Evolutionary conservation across 1,140 invertebrate species (phyloP).

Genomic region (Bombus terrestris): DNA sequence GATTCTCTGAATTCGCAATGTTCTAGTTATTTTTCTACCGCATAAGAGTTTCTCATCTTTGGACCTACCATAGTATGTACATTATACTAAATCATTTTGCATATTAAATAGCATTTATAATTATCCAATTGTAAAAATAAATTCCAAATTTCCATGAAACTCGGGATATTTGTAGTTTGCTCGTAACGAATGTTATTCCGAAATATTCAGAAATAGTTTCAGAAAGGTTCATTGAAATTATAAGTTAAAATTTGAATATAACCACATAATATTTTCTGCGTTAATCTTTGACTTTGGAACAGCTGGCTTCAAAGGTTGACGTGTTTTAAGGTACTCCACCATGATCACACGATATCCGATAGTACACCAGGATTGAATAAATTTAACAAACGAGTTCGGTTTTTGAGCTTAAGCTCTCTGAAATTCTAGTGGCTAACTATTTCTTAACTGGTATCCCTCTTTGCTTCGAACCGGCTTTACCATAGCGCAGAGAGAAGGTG

Average conservation of each 20-base stretch:
- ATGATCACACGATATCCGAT: background rate
- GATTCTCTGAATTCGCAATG: too few species aligned
- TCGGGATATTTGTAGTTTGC: background rate
- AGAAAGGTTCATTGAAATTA: background rate
- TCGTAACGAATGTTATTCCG: background rate
- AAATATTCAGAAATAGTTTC: background rate
- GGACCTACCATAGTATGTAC: too few species aligned
- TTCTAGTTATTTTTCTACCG: too few species aligned
- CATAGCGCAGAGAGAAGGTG: background rate
- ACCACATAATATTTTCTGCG: background rate
- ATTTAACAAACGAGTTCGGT: background rate
- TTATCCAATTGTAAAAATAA: too few species aligned
- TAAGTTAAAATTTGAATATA: background rate
- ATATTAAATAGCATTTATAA: too few species aligned
- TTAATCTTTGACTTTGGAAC: too few species aligned
- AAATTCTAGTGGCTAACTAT: background rate
- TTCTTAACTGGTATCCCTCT: background rate
- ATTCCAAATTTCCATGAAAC: background rate
- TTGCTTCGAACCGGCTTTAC: background rate
- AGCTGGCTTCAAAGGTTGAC: background rate
- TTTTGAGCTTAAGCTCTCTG: background rate
- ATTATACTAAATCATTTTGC: too few species aligned
- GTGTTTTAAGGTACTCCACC: too few species aligned
- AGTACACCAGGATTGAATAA: background rate
- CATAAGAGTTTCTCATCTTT: too few species aligned